phyloP scores from a whole-genome alignment of 2,113 vertebrate genomes.

The Lepidothrix coronata region DNA sequence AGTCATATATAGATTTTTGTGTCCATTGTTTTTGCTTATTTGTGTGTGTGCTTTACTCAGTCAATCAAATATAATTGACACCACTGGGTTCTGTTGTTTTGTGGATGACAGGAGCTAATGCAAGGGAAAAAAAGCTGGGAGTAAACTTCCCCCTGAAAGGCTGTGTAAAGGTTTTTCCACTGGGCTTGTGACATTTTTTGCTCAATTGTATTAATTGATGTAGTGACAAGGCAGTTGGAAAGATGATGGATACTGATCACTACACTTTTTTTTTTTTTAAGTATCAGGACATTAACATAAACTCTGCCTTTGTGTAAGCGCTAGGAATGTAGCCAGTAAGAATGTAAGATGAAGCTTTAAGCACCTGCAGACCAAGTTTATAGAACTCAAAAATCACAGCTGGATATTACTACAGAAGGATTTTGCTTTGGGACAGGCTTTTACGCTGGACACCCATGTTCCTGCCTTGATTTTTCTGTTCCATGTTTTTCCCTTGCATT shows the following conservation, averaged over 20 bases:
- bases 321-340: background rate
- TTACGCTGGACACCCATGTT: background rate
- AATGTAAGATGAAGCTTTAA: constrained; percentile 9
- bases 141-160: constrained; percentile 85
- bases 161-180: constrained; percentile 84
- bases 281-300: constrained; percentile 72
- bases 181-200: constrained; percentile 80
- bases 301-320: constrained; percentile 52
- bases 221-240: constrained; percentile 81
- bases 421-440: background rate
- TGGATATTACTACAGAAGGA: background rate
- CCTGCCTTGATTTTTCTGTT: background rate
- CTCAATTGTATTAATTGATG: constrained; percentile 95
- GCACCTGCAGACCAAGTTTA: background rate
- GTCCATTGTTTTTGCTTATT: constrained; percentile 99
- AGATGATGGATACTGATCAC: constrained; percentile 96
- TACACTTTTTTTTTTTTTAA: constrained; percentile 71
- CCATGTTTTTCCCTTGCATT: background rate
- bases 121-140: constrained; percentile 84
- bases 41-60: constrained; percentile 99
- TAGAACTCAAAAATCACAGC: background rate
- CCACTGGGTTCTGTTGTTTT: constrained; percentile 95
- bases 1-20: constrained; percentile 99
- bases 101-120: constrained; percentile 96
- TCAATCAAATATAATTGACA: constrained; percentile 99